Percentiles rank a stretch among this genome's conserved stretches.
Conservation (phyloP, 2,113 vertebrate genomes). For the Caretta caretta region DNA sequence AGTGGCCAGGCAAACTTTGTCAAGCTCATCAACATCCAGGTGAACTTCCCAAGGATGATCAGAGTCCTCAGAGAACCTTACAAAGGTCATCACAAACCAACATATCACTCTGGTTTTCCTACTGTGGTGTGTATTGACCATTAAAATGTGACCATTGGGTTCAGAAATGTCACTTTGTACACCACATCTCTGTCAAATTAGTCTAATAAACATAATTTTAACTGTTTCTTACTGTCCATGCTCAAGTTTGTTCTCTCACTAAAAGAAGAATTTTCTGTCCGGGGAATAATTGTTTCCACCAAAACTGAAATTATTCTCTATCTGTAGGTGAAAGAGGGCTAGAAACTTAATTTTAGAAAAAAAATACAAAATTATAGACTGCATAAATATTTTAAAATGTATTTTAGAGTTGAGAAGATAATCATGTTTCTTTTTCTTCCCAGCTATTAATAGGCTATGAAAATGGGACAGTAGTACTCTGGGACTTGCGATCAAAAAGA, state of each 20-base stretch:
- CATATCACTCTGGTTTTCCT: neutral
- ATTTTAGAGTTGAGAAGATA: slow-evolving; percentile 33
- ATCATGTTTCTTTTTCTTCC: slow-evolving; percentile 25
- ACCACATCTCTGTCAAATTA: neutral
- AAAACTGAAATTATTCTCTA: neutral
- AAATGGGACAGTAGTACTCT: slow-evolving; percentile 95
- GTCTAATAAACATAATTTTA: neutral
- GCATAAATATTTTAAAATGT: neutral
- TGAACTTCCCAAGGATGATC: neutral
- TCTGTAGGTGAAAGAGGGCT: neutral
- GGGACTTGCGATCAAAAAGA: slow-evolving; percentile 95
- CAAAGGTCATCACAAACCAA: neutral
- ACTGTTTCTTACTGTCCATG: neutral
- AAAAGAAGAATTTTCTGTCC: neutral
- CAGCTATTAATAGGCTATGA: slow-evolving; percentile 97
- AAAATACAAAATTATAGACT: neutral
- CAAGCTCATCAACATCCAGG: neutral
- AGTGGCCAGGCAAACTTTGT: neutral
- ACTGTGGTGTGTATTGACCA: neutral
- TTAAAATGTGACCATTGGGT: neutral
- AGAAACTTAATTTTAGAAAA: neutral
- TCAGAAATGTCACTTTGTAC: neutral
- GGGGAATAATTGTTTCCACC: neutral
- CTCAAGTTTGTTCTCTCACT: neutral
- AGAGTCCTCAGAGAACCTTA: neutral